A percentile compares a stretch with the other conserved stretches of the same genome.
phyloP scores from a whole-genome alignment of 1,140 invertebrate species.

The Ctenoplectra terminalis region DNA sequence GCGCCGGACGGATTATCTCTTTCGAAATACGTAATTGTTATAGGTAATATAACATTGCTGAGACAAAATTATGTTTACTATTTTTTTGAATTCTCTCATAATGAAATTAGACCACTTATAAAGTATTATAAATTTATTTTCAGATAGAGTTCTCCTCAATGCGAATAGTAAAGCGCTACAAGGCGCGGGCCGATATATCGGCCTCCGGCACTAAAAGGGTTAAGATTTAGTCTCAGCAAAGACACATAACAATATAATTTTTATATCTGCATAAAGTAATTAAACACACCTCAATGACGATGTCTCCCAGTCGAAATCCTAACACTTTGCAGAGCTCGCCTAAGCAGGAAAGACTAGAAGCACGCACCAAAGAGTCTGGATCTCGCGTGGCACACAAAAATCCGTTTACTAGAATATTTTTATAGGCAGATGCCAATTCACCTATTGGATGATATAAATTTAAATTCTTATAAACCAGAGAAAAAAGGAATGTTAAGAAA shows the following conservation, averaged over 20 bases:
- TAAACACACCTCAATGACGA: slow-evolving; percentile 88
- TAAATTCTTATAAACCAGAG: neutral
- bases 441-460: slow-evolving; percentile 82
- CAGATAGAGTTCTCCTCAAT: too few relatives aligned
- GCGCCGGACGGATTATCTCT: too few relatives aligned
- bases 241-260: neutral
- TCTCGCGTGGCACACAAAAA: slow-evolving; percentile 88
- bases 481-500: slow-evolving; percentile 2
- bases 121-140: too few relatives aligned
- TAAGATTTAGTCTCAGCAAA: too few relatives aligned
- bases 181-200: too few relatives aligned
- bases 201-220: too few relatives aligned
- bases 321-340: slow-evolving; percentile 92
- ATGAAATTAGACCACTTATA: too few relatives aligned
- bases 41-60: too few relatives aligned
- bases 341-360: slow-evolving; percentile 93
- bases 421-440: slow-evolving; percentile 89
- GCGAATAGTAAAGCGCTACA: too few relatives aligned
- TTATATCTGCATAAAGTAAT: slow-evolving; percentile 24
- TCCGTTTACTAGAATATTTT: slow-evolving; percentile 88
- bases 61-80: too few relatives aligned
- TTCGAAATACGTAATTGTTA: too few relatives aligned
- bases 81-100: too few relatives aligned
- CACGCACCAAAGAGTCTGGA: slow-evolving; percentile 88
- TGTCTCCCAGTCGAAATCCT: slow-evolving; percentile 88